Percentiles rank a stretch among this genome's conserved stretches.
Conservation (phyloP, 2,797 vertebrate species). For the Lates japonicus region DNA sequence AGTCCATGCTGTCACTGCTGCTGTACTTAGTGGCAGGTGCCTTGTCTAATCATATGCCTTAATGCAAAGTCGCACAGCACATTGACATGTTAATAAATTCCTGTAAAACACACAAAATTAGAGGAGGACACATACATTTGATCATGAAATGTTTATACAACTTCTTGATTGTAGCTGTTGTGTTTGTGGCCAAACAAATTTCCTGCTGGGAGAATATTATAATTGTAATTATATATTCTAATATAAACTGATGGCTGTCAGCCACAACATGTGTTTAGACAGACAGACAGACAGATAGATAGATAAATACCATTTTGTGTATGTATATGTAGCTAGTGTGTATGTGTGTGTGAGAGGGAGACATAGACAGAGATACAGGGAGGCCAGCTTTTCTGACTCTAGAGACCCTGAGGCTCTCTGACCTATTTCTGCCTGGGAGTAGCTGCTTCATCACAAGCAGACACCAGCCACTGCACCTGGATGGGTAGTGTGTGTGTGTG, state of each 20-base stretch:
- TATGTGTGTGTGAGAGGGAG: not conserved
- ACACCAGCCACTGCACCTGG: conserved; percentile 76
- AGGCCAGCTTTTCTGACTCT: no score
- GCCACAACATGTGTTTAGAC: no score
- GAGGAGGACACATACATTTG: not conserved
- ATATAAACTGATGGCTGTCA: not conserved
- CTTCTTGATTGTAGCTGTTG: not conserved
- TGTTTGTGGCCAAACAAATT: not conserved
- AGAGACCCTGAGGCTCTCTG: no score
- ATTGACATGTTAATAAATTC: not conserved
- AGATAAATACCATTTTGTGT: not conserved
- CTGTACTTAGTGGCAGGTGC: not conserved
- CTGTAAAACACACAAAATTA: not conserved
- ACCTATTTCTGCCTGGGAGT: conserved; percentile 81
- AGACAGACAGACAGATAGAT: no score
- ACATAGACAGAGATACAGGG: conserved; percentile 40
- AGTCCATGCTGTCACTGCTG: not conserved
- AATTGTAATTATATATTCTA: not conserved
- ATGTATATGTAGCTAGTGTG: not conserved
- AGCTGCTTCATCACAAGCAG: conserved; percentile 77
- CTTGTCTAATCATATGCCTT: conserved; percentile 11
- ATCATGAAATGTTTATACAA: not conserved
- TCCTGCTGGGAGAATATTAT: no score
- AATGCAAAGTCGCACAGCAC: not conserved
- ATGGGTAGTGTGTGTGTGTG: conserved; percentile 35